Conservation (phyloP, 2,113 vertebrate species). For the Brachypodius melanocephalos region DNA sequence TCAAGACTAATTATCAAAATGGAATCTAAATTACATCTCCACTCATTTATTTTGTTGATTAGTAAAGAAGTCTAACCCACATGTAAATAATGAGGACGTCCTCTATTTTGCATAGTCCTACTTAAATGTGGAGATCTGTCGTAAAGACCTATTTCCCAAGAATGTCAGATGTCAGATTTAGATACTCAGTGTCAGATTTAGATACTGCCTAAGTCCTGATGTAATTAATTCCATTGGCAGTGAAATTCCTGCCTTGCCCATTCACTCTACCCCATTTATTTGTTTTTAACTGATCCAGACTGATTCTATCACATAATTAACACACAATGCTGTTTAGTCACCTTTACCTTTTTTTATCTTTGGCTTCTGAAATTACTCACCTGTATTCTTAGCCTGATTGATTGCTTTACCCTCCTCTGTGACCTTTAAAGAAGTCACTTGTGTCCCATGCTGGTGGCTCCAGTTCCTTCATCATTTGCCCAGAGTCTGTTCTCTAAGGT, state of each 20-base stretch:
- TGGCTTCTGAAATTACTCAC: background rate
- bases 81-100: background rate
- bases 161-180: background rate
- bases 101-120: background rate
- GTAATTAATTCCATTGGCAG: background rate
- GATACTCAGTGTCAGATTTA: background rate
- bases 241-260: background rate
- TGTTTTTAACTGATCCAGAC: background rate
- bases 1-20: background rate
- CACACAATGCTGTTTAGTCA: background rate
- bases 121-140: background rate
- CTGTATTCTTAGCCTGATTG: background rate
- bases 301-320: conserved; percentile 28
- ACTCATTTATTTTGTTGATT: background rate
- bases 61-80: background rate
- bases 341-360: conserved; percentile 27
- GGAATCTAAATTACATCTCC: conserved; percentile 6
- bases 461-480: background rate
- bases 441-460: background rate
- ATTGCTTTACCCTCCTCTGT: background rate
- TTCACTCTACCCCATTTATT: background rate
- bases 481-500: background rate
- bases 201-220: background rate
- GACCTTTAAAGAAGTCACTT: background rate
- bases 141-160: background rate